Evolutionary conservation across 2,113 vertebrate genomes (phyloP), one percentile per base, ranked within the genome.

Genomic region (Rhinoptilus africanus): DNA sequence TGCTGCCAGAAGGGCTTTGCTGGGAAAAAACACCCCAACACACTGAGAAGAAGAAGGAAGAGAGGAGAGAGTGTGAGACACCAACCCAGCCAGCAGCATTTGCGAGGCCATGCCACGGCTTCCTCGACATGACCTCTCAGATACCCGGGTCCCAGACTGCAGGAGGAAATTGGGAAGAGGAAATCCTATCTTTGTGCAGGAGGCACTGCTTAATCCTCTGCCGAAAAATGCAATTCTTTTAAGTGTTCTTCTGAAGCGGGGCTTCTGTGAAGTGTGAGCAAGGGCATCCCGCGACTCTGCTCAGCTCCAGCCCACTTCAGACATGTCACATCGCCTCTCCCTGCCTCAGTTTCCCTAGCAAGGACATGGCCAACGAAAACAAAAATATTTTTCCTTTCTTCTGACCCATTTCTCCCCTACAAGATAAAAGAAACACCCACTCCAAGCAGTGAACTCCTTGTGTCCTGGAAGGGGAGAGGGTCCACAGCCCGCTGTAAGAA

Each of bases 81-180:
- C 12, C n/a, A 10, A 39, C 48, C 9, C 34, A 45, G 66, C 8
- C 60, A 54, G 43, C 23, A 63, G 71, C 8, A 12, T 10, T 37
- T 76, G 32, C 0, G 12, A 69, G 62, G 62, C 16, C 22, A 9
- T 19, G 35, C 8, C 41, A 37, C 0, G 0, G 43, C 35, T 32
- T 66, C 45, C 62, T 39, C 32, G 21, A 12, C 8, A 17, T 9
- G 19, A 45, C 14, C 8, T 39, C 69, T 53, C 8, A 2, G 50
- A 13, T 32, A 48, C 6, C 28, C 28, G 35, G 11, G 16, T 32
- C 47, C 51, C 35, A 59, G 28, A 12, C 11, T 53, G 48, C 64
- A 47, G 3, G 35, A 43, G 37, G 39, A 73, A 54, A 80, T 62
- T 21, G 26, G 34, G 41, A 73, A 76, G 27, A 66, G 10, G 22